These are phyloP conservation scores for Trisateles emortualis DNA, from an alignment of 2,888 invertebrate species.

Conservation along the genomic window DNA sequence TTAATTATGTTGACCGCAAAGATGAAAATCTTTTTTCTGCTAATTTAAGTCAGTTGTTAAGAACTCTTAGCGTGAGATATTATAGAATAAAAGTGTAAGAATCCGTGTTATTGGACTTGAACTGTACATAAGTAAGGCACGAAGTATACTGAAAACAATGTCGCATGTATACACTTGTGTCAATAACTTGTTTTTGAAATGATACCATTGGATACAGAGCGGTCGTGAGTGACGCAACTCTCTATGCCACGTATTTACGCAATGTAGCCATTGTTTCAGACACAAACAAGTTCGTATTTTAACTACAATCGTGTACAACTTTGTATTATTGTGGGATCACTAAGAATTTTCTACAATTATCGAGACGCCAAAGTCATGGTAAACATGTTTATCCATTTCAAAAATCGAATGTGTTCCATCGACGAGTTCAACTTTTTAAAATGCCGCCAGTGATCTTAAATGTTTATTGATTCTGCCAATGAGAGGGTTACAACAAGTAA, in stretches of 20 bases:
- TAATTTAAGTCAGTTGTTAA: no score
- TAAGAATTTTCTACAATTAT: neutral
- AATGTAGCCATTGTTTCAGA: constrained; percentile 53
- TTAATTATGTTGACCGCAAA: no score
- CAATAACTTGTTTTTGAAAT: constrained; percentile 80
- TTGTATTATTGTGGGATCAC: constrained; percentile 21
- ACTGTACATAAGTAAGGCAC: constrained; percentile 45
- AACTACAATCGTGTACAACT: constrained; percentile 36
- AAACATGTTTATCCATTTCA: no score
- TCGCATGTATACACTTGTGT: constrained; percentile 72
- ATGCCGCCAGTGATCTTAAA: no score
- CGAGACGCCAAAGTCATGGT: no score
- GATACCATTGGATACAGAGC: constrained; percentile 66
- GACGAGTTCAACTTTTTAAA: no score
- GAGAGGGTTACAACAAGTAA: no score
- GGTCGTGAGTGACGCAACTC: constrained; percentile 73
- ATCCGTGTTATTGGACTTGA: constrained; percentile 50
- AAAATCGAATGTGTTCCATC: no score
- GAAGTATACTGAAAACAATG: constrained; percentile 55
- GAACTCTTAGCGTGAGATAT: neutral
- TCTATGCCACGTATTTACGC: constrained; percentile 54
- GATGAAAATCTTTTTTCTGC: no score
- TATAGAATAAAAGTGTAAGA: constrained; percentile 20
- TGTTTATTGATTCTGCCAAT: no score
- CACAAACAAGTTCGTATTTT: constrained; percentile 49